A percentile compares a stretch with the other conserved stretches of the same genome.
Conservation (phyloP, 2,113 vertebrate genomes). For the Columba janthina region DNA sequence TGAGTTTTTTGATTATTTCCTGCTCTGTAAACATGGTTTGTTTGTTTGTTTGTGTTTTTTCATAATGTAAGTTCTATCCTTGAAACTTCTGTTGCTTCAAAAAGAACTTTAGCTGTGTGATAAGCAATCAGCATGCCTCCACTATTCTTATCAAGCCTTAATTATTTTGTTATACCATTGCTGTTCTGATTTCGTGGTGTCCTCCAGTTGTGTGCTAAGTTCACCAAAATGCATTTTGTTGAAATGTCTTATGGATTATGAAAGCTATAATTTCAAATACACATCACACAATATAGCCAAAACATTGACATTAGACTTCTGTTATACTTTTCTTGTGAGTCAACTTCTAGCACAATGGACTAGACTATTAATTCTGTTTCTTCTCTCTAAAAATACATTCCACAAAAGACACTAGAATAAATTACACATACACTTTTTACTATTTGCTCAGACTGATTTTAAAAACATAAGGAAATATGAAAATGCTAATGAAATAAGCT, state of each 20-base stretch:
- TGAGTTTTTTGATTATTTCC: background rate
- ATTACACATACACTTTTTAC: background rate
- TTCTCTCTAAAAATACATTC: background rate
- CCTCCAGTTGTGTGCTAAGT: background rate
- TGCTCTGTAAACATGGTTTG: background rate
- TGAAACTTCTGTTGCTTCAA: background rate
- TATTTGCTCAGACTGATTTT: slow-evolving; percentile 36
- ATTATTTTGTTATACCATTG: background rate
- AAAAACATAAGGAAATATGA: slow-evolving; percentile 36
- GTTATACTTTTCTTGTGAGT: background rate
- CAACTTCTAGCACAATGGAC: background rate
- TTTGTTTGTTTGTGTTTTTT: background rate
- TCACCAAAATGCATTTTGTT: background rate
- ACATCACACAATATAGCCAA: background rate
- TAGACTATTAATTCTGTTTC: background rate
- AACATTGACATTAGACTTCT: background rate
- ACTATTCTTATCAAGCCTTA: background rate
- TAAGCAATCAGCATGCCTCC: background rate
- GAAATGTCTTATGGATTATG: background rate
- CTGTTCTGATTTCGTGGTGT: background rate
- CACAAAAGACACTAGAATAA: background rate
- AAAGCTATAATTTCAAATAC: background rate
- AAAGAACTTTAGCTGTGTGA: background rate
- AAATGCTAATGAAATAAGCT: slow-evolving; percentile 72
- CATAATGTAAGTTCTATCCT: background rate